Percentiles rank a stretch among this genome's conserved stretches.
These are phyloP conservation scores for Malacoctenus gilli DNA, from an alignment of 2,797 vertebrate genomes.

Conservation along the genomic window DNA sequence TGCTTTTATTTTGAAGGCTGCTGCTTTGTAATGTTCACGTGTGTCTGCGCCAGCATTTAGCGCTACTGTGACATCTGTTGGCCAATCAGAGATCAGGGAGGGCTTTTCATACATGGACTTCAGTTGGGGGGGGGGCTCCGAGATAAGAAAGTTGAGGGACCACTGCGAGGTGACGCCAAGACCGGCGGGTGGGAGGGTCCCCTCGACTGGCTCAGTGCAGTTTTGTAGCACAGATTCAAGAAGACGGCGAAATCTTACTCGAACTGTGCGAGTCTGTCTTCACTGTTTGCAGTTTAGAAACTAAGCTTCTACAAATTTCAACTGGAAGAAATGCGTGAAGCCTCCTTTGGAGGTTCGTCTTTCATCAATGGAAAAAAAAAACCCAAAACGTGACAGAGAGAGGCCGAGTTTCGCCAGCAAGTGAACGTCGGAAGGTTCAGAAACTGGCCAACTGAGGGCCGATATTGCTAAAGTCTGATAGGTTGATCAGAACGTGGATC, in stretches of 20 bases:
- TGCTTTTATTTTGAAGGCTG: too few relatives aligned
- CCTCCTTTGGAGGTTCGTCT: constrained; percentile 6
- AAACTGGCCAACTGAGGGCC: constrained; percentile 33
- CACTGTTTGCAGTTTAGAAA: constrained; percentile 15
- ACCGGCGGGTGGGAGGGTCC: too few relatives aligned
- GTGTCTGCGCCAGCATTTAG: too few relatives aligned
- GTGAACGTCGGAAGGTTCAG: constrained; percentile 18
- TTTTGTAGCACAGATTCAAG: constrained; percentile 5
- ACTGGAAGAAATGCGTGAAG: constrained; percentile 6
- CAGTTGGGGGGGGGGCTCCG: too few relatives aligned
- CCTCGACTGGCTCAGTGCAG: constrained; percentile 17
- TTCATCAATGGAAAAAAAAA: constrained; percentile 35
- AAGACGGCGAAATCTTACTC: background rate
- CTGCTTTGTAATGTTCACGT: too few relatives aligned
- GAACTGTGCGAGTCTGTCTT: background rate
- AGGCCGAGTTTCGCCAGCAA: constrained; percentile 13
- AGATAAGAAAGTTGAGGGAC: too few relatives aligned
- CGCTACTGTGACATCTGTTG: too few relatives aligned
- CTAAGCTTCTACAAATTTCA: constrained; percentile 11
- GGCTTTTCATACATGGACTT: too few relatives aligned
- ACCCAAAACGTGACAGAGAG: constrained; percentile 23
- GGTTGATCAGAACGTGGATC: constrained; percentile 22
- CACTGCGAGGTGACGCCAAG: constrained; percentile 18
- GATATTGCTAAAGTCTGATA: constrained; percentile 38
- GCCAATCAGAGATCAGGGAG: too few relatives aligned